Conservation (phyloP, 2,888 invertebrate genomes). For the Tillus elongatus region DNA sequence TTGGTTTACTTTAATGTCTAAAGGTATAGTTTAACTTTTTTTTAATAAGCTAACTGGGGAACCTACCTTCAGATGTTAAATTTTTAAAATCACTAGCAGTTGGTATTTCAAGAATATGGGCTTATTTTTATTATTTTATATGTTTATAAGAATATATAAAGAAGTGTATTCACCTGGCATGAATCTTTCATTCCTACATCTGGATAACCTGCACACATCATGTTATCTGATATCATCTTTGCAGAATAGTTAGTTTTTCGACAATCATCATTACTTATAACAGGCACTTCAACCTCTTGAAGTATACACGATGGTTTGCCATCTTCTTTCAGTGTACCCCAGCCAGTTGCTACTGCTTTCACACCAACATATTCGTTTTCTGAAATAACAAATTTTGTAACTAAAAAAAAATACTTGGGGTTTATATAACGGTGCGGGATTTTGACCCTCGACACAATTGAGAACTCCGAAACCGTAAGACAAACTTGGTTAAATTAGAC, state of each 20-base stretch:
- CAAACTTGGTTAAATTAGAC: no score
- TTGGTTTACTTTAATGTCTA: no score
- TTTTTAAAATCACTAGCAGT: no score
- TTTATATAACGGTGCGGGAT: no score
- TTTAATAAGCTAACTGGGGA: no score
- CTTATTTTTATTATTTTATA: not conserved
- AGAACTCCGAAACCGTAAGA: no score
- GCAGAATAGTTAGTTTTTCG: conserved; percentile 70
- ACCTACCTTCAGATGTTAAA: no score
- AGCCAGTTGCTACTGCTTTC: conserved; percentile 69
- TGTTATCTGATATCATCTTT: conserved; percentile 79
- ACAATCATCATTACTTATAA: conserved; percentile 62
- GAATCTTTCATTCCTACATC: conserved; percentile 65
- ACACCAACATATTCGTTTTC: conserved; percentile 63
- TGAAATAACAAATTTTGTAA: conserved; percentile 39
- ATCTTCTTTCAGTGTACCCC: conserved; percentile 81
- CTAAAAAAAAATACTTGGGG: no score
- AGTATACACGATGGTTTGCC: conserved; percentile 77
- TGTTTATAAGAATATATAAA: not conserved
- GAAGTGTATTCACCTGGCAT: conserved; percentile 62
- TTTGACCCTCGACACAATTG: no score
- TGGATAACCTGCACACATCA: conserved; percentile 77
- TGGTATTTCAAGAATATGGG: no score
- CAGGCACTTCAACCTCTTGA: conserved; percentile 74
- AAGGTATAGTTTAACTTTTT: no score